Evolutionary conservation across 30 jellyfish, hydroid and myxozoan genomes (phyloP).

Genomic region (Catostylus mosaicus): DNA sequence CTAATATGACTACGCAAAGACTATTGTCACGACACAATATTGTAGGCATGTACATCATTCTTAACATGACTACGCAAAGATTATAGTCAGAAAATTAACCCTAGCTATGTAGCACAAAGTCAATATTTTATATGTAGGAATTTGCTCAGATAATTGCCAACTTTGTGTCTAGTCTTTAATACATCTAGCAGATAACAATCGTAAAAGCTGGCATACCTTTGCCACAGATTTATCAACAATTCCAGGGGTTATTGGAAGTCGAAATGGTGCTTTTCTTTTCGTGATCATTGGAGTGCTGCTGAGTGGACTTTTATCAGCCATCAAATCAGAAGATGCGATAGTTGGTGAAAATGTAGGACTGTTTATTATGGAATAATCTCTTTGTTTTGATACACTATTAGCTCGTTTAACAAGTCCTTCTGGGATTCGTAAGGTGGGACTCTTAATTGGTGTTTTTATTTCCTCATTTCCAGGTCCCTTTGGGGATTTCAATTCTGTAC

Average conservation of each 20-base stretch:
- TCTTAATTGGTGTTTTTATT: not conserved
- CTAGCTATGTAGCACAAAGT: too few species aligned
- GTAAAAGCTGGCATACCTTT: too few species aligned
- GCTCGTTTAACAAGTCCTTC: not conserved
- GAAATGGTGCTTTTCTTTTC: slow-evolving; percentile 3
- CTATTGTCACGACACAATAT: too few species aligned
- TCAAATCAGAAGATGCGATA: not conserved
- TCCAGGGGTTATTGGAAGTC: slow-evolving; percentile 19
- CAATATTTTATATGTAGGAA: too few species aligned
- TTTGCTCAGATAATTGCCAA: too few species aligned
- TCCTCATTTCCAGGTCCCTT: not conserved
- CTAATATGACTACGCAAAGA: too few species aligned
- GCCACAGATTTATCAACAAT: not conserved
- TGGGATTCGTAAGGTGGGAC: slow-evolving; percentile 10
- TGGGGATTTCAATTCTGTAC: not conserved
- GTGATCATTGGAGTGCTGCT: slow-evolving; percentile 56
- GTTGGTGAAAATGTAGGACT: slow-evolving; percentile 30
- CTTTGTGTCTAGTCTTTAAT: too few species aligned
- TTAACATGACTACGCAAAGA: too few species aligned
- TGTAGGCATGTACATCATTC: too few species aligned
- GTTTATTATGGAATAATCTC: not conserved
- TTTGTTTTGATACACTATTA: not conserved
- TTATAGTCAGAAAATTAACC: too few species aligned
- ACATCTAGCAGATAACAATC: too few species aligned
- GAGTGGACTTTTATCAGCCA: slow-evolving; percentile 22